Evolutionary conservation across 2,113 vertebrate genomes (phyloP).

Genomic region (Rhinolophus ferrumequinum): DNA sequence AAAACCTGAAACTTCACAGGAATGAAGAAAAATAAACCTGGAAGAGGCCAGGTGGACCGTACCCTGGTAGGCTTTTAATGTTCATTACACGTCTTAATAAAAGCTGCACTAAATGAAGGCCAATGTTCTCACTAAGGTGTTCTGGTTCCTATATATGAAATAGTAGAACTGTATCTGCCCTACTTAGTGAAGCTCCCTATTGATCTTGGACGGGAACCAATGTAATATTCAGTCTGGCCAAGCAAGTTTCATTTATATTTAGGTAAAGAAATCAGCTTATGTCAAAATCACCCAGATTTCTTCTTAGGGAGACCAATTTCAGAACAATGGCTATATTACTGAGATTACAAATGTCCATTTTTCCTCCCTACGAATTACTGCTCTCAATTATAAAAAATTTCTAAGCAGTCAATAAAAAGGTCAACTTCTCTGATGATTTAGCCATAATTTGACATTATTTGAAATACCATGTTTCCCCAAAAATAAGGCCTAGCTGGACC

Average conservation of each 20-base stretch:
- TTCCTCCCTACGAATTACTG: not conserved
- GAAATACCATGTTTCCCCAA: not conserved
- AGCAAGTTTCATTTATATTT: not conserved
- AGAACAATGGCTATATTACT: not conserved
- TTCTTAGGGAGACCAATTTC: not conserved
- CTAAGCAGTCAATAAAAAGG: not conserved
- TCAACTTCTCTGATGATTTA: slow-evolving; percentile 8
- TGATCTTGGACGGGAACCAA: not conserved
- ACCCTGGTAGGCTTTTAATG: not conserved
- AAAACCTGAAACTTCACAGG: not conserved
- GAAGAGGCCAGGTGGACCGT: not conserved
- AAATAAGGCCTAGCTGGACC: too few species aligned
- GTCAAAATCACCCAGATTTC: not conserved
- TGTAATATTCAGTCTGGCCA: not conserved
- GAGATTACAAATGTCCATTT: not conserved
- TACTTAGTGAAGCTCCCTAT: not conserved
- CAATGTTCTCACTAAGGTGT: not conserved
- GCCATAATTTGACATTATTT: not conserved
- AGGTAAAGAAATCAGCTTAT: not conserved
- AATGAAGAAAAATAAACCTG: not conserved
- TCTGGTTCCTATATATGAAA: not conserved
- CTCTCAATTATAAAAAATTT: not conserved
- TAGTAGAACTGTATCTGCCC: not conserved
- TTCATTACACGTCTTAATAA: not conserved
- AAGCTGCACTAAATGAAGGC: not conserved